A percentile compares a stretch with the other conserved stretches of the same genome.
These are phyloP conservation scores for Gastracanthus pulcherrimus DNA, from an alignment of 2,888 invertebrate species.

Conservation along the genomic window DNA sequence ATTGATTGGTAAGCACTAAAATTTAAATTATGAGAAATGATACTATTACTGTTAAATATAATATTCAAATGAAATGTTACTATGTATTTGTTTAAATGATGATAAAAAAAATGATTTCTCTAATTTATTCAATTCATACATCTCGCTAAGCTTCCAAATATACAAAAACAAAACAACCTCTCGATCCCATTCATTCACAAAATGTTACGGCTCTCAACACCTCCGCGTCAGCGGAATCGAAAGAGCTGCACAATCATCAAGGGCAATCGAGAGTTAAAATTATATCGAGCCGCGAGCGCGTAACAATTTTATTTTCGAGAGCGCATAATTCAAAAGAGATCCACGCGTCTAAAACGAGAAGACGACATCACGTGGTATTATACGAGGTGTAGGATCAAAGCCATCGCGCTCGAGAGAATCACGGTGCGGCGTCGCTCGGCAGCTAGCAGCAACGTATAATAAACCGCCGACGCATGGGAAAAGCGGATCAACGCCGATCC, in stretches of 20 bases:
- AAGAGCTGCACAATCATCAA: neutral
- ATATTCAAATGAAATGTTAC: too few relatives aligned
- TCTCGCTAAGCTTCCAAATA: too few relatives aligned
- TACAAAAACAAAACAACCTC: neutral
- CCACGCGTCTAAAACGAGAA: conserved; percentile 33
- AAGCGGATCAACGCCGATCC: conserved; percentile 21
- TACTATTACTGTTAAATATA: too few relatives aligned
- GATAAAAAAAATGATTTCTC: too few relatives aligned
- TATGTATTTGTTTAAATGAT: too few relatives aligned
- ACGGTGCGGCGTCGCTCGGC: neutral
- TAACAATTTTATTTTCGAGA: conserved; percentile 18
- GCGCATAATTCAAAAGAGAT: conserved; percentile 29
- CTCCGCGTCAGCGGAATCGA: too few relatives aligned
- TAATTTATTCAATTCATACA: too few relatives aligned
- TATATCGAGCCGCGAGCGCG: neutral
- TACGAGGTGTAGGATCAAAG: conserved; percentile 8
- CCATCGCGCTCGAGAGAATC: neutral
- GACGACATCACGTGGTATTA: neutral
- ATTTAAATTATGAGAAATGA: too few relatives aligned
- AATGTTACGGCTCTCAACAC: too few relatives aligned
- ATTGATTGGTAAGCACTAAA: too few relatives aligned
- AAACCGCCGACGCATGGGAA: conserved; percentile 12
- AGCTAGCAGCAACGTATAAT: conserved; percentile 30
- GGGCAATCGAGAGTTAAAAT: conserved; percentile 22
- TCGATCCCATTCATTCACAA: neutral